These are phyloP conservation scores for Schizopygopsis pylzovi DNA, from an alignment of 2,797 vertebrate species.

Conservation along the genomic window DNA sequence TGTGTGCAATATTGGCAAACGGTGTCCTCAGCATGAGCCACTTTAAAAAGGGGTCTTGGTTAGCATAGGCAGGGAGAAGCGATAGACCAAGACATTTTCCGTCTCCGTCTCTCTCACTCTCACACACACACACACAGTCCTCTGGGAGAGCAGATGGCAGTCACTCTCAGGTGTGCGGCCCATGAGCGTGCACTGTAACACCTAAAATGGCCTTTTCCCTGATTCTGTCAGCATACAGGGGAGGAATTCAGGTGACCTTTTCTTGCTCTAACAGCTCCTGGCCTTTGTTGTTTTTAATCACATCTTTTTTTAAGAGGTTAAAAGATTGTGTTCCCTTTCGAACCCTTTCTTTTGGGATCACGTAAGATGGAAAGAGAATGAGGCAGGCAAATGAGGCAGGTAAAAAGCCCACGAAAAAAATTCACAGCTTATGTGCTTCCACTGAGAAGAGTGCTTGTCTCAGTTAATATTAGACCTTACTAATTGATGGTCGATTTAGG, in stretches of 20 bases:
- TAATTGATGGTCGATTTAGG: constrained; percentile 50
- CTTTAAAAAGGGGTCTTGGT: constrained; percentile 8
- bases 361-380: constrained; percentile 18
- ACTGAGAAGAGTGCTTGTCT: constrained; percentile 26
- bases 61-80: constrained; percentile 3
- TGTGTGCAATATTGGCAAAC: not conserved
- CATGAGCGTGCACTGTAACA: constrained; percentile 40
- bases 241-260: constrained; percentile 42
- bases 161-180: constrained; percentile 41
- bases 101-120: not conserved
- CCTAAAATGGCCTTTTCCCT: constrained; percentile 40
- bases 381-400: constrained; percentile 25
- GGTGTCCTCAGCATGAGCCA: not conserved
- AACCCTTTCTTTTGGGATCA: constrained; percentile 79
- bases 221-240: constrained; percentile 34
- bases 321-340: not conserved
- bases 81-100: constrained; percentile 26
- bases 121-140: not conserved
- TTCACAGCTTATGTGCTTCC: constrained; percentile 41
- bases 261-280: constrained; percentile 5
- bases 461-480: constrained; percentile 42
- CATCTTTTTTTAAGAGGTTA: not conserved
- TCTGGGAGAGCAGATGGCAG: constrained; percentile 45
- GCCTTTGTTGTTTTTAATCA: constrained; percentile 22
- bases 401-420: constrained; percentile 14